Base-by-base conservation (phyloP, 2,888 invertebrate genomes). In the Acleris laterana region DNA sequence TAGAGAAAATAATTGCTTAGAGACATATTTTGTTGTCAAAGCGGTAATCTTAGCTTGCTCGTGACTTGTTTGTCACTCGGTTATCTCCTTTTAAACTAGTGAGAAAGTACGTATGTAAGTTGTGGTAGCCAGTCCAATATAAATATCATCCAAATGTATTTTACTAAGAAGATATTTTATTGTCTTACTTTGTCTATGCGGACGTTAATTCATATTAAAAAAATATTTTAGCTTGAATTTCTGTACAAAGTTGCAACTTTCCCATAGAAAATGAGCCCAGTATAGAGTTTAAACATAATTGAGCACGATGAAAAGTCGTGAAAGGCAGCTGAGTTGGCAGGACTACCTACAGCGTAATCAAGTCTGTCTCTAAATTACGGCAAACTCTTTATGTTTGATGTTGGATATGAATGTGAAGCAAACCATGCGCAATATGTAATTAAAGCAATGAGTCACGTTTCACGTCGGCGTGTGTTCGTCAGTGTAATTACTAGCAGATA, bases 381-480 rank as follows among this genome's bases (percentile, higher is more conserved):
- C 52, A 52, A 60, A 65, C 56, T 65, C 65, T 61, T 65, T 65
- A 61, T 65, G 61, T 62, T 61, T 62, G 69, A 59, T 62, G 63
- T 60, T 46, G 58, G 51, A 62, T 59, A 44, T 25, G 52, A 74
- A 70, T 71, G 74, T 72, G 71, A 63, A 65, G 68, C 69, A 69
- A 74, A 61, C 70, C 69, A 72, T 71, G 69, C 71, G 70, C 71
- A 65, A 69, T 72, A 72, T 75, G 73, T 78, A 83, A 81, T 82
- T 79, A 78, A 71, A 72, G 74, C 74, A 74, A 77, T 83, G 84
- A 84, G 80, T 83, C 83, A 86, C 80, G 80, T 83, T 76, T 70
- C 65, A 63, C 69, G 66, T 64, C 71, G 51, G 28, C 62, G 63
- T 69, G 74, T 77, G 75, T 71, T 72, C 68, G 67, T 71, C 66